Evolutionary conservation across 2,113 vertebrate species (phyloP).

Genomic region (Illadopsis cleaveri): DNA sequence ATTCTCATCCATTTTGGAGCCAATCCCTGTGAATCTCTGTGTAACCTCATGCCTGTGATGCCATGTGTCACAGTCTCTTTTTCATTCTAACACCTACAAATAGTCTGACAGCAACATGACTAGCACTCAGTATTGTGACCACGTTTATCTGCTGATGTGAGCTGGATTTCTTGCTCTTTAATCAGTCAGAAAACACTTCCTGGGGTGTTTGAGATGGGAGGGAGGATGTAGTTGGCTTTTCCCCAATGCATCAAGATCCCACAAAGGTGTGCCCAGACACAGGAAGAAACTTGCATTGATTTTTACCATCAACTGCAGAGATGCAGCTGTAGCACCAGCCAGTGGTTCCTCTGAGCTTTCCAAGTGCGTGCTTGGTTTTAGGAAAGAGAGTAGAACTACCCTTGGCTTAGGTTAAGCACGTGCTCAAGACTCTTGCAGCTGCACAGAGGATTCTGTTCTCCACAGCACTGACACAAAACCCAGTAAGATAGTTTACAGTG

Average conservation of each 20-base stretch:
- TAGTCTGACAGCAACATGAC: background rate
- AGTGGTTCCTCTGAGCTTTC: background rate
- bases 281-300: background rate
- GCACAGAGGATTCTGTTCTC: background rate
- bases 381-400: background rate
- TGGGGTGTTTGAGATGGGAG: background rate
- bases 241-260: background rate
- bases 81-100: background rate
- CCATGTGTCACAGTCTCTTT: background rate
- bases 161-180: background rate
- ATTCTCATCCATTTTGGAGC: background rate
- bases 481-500: background rate
- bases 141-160: background rate
- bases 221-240: background rate
- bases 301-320: background rate
- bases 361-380: background rate
- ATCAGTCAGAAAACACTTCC: background rate
- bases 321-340: background rate
- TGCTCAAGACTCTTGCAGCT: background rate
- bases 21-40: background rate
- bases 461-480: accelerated
- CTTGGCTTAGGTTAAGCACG: background rate
- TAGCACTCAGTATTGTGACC: background rate
- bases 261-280: background rate
- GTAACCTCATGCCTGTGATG: background rate